Percentiles rank a stretch among this genome's conserved stretches.
These are phyloP conservation scores for Habroteleia sp. DNA, from an alignment of 2,888 invertebrate species.

Conservation along the genomic window DNA sequence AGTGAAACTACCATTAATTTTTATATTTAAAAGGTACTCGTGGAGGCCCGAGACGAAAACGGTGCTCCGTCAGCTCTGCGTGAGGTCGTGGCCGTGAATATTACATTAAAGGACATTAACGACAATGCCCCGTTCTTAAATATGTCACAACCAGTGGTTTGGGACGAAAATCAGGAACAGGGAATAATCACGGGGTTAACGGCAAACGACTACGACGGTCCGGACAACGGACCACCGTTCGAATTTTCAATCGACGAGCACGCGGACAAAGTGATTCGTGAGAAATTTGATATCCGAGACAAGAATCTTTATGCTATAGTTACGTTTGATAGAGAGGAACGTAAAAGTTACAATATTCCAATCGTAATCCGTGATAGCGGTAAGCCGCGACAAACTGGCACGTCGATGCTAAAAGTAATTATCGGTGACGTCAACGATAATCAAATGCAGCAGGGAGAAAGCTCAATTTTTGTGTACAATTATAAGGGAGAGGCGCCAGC, in stretches of 20 bases:
- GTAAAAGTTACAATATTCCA: constrained; percentile 93
- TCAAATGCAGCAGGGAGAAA: constrained; percentile 92
- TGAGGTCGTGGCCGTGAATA: constrained; percentile 86
- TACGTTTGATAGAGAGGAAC: constrained; percentile 92
- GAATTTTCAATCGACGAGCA: constrained; percentile 85
- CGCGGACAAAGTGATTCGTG: constrained; percentile 86
- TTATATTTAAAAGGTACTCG: no score
- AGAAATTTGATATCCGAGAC: constrained; percentile 87
- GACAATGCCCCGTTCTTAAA: constrained; percentile 95
- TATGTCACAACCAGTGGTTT: constrained; percentile 90
- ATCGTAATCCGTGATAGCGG: constrained; percentile 95
- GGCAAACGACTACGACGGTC: constrained; percentile 91
- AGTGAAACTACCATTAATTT: no score
- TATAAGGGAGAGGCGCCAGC: constrained; percentile 92
- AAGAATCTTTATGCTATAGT: constrained; percentile 87
- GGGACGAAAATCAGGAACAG: constrained; percentile 89
- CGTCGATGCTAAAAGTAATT: constrained; percentile 91
- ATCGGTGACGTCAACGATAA: constrained; percentile 98
- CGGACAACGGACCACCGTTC: constrained; percentile 93
- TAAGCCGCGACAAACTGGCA: constrained; percentile 86
- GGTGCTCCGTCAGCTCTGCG: constrained; percentile 84
- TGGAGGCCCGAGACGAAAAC: constrained; percentile 89
- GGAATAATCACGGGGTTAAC: constrained; percentile 86
- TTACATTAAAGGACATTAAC: constrained; percentile 89
- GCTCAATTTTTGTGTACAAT: constrained; percentile 96